Conservation (phyloP, 2,888 invertebrate species). For the Neoscelio sp. region DNA sequence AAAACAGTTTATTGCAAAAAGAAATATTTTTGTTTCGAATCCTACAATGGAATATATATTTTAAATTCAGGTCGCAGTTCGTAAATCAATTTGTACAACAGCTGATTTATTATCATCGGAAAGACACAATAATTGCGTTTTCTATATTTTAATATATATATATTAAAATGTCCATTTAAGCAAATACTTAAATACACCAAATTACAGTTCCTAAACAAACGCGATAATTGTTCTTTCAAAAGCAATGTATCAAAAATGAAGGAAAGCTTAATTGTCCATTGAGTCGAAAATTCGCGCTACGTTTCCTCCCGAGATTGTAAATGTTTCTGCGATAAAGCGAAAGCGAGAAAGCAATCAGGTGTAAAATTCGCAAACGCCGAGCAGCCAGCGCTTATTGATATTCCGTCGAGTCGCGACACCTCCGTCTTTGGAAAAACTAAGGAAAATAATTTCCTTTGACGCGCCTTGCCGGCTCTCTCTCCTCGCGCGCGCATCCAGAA, state of each 20-base stretch:
- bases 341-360: conserved; percentile 40
- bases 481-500: conserved; percentile 51
- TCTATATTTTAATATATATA: no score
- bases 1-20: no score
- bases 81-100: no score
- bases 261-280: conserved; percentile 13
- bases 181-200: no score
- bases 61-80: no score
- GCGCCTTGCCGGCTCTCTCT: conserved; percentile 22
- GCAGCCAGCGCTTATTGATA: conserved; percentile 50
- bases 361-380: conserved; percentile 43
- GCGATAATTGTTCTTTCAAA: background rate
- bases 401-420: conserved; percentile 51
- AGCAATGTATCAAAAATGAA: background rate
- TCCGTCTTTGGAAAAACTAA: conserved; percentile 61
- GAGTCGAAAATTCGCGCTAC: conserved; percentile 3
- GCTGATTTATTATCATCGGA: no score
- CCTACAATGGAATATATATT: no score
- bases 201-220: background rate
- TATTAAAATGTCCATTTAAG: no score
- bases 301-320: conserved; percentile 20
- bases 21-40: no score
- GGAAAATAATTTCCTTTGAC: conserved; percentile 63
- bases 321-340: conserved; percentile 9
- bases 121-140: no score